Evolutionary conservation across 2,113 vertebrate species (phyloP).

Genomic region (Trogon melanurus): DNA sequence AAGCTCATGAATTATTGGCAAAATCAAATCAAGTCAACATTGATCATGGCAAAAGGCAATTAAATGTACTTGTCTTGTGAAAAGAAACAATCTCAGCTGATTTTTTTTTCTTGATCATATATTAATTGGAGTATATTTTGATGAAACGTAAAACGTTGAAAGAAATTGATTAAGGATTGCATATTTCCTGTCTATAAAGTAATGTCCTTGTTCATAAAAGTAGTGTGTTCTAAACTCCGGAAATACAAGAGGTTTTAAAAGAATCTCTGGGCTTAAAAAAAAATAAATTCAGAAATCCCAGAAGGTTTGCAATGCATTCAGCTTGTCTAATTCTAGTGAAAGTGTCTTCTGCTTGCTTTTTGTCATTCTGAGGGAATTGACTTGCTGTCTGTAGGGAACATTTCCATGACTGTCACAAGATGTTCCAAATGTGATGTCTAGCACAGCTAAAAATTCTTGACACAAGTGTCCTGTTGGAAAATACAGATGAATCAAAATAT

Average conservation of each 20-base stretch:
- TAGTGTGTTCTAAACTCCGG: not conserved
- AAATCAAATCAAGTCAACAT: constrained; percentile 48
- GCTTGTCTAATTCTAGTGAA: not conserved
- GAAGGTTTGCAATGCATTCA: not conserved
- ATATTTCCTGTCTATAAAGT: constrained; percentile 1
- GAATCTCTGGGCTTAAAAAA: constrained; percentile 8
- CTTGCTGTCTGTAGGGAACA: not conserved
- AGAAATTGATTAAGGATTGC: not conserved
- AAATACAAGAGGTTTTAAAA: constrained; percentile 25
- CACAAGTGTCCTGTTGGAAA: not conserved
- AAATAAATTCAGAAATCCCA: constrained; percentile 16
- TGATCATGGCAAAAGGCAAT: constrained; percentile 67
- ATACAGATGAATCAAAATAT: not conserved
- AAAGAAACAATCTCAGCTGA: constrained; percentile 33
- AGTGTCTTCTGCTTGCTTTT: not conserved
- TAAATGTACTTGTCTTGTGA: constrained; percentile 50
- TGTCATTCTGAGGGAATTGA: not conserved
- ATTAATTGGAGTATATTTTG: constrained; percentile 26
- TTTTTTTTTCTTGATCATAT: not conserved
- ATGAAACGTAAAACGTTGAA: not conserved
- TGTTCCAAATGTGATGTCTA: not conserved
- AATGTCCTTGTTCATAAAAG: not conserved
- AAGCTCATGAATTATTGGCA: constrained; percentile 69
- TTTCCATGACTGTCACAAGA: not conserved
- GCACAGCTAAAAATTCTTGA: not conserved